These are phyloP conservation scores for Cyclina sinensis DNA, from an alignment of 1,140 invertebrate species.

Conservation along the genomic window DNA sequence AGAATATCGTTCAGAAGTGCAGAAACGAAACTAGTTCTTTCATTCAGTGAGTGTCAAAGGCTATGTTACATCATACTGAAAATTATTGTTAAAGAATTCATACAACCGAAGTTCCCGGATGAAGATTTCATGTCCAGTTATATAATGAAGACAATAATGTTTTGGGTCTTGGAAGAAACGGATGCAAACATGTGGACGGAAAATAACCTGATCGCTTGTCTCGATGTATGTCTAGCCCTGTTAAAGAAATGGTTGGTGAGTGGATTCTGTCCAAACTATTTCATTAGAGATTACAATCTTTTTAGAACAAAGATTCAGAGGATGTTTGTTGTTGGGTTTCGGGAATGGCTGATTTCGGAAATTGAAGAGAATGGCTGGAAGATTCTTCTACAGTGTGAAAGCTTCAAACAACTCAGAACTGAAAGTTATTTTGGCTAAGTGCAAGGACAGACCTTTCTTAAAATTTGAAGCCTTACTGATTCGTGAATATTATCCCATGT, in stretches of 20 bases:
- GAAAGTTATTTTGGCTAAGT: too few relatives aligned
- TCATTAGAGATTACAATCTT: background rate
- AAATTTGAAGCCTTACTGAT: too few relatives aligned
- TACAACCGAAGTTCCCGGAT: background rate
- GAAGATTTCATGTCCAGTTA: conserved; percentile 12
- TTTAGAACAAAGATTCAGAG: background rate
- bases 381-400: background rate
- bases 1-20: background rate
- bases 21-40: background rate
- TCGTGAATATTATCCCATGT: too few relatives aligned
- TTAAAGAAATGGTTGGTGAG: background rate
- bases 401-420: background rate
- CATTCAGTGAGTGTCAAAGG: background rate
- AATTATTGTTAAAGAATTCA: background rate
- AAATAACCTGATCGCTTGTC: background rate
- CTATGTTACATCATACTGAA: background rate
- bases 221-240: background rate
- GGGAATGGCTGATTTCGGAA: background rate
- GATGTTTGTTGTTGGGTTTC: background rate
- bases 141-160: conserved; percentile 3
- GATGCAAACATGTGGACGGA: background rate
- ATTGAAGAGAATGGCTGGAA: background rate
- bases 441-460: too few relatives aligned
- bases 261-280: background rate
- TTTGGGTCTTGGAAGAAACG: background rate